These are phyloP conservation scores for Harpalus rufipes DNA, from an alignment of 2,888 invertebrate species.

Conservation along the genomic window DNA sequence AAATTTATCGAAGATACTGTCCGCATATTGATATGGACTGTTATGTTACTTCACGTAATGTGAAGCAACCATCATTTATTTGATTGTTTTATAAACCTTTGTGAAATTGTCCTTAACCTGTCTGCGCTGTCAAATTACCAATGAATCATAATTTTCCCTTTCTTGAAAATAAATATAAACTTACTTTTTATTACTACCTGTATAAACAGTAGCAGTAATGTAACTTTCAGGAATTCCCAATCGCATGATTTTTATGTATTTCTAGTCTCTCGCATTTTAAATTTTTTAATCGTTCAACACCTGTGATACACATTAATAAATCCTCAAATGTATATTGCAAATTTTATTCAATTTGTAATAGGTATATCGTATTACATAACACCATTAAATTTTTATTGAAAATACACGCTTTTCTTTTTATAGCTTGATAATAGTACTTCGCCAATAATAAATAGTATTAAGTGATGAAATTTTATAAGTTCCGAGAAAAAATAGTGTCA, in stretches of 20 bases:
- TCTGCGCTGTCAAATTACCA: conserved; percentile 44
- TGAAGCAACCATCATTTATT: conserved; percentile 61
- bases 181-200: no score
- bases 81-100: conserved; percentile 45
- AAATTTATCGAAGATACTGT: conserved; percentile 32
- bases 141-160: conserved; percentile 8
- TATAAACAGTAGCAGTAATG: no score
- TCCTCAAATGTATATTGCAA: background rate
- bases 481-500: conserved; percentile 10
- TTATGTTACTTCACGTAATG: conserved; percentile 58
- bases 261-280: background rate
- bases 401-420: conserved; percentile 35
- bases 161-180: background rate
- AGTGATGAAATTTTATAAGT: conserved; percentile 29
- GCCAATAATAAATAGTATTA: background rate
- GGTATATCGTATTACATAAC: conserved; percentile 25
- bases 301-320: conserved; percentile 14
- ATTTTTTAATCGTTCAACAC: conserved; percentile 15
- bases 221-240: conserved; percentile 15
- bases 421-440: background rate
- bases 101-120: conserved; percentile 66
- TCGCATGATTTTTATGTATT: background rate
- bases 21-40: conserved; percentile 49
- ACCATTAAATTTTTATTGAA: conserved; percentile 32
- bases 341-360: conserved; percentile 25